Evolutionary conservation across 2,797 vertebrate species (phyloP).

Genomic region (Urocyon cinereoargenteus): DNA sequence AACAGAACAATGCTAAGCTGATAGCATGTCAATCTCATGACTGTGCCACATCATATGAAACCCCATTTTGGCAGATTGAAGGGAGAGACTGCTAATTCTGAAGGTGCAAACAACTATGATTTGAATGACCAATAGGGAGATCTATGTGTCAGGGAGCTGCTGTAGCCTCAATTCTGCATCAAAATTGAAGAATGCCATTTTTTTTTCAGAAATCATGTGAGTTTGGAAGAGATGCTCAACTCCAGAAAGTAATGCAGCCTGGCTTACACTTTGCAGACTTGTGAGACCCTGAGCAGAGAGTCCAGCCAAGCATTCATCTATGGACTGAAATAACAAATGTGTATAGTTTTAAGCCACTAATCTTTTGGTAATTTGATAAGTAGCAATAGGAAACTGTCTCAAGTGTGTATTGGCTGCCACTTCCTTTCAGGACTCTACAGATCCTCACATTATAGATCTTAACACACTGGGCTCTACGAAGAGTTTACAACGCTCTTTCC

Average conservation of each 20-base stretch:
- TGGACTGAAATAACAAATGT: neutral
- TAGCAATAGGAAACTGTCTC: neutral
- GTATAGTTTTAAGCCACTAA: neutral
- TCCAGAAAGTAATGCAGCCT: neutral
- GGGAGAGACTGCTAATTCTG: neutral
- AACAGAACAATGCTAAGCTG: neutral
- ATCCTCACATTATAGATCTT: neutral
- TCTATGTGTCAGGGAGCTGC: neutral
- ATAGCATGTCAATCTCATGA: neutral
- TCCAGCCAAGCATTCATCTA: too few relatives aligned
- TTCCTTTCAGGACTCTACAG: neutral
- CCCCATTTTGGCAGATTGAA: neutral
- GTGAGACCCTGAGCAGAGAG: neutral
- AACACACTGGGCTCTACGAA: neutral
- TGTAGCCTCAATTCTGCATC: neutral
- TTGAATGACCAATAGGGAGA: neutral
- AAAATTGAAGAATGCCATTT: neutral
- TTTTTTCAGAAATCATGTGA: neutral
- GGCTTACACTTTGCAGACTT: neutral
- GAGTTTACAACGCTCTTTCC: neutral
- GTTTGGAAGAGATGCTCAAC: neutral
- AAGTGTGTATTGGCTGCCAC: neutral
- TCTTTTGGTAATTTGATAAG: neutral
- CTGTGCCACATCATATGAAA: neutral
- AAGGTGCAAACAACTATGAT: neutral